phyloP scores from a whole-genome alignment of 1,140 invertebrate species.

The Cecropterus lyciades region DNA sequence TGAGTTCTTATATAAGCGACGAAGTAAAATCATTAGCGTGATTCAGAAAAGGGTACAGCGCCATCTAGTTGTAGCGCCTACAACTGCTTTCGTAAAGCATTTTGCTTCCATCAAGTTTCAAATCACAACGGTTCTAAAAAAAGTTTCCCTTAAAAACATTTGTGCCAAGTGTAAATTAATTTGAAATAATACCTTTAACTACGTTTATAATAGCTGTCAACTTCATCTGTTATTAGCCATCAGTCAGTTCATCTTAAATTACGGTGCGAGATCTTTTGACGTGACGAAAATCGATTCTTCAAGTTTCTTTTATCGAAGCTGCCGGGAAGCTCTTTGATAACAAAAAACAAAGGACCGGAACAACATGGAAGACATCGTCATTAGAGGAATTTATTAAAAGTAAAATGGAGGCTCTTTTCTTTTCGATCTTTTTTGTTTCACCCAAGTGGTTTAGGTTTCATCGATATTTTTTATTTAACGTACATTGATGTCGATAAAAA shows the following conservation, averaged over 20 bases:
- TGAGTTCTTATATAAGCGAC: too few species aligned
- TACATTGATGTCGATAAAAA: too few species aligned
- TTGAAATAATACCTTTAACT: too few species aligned
- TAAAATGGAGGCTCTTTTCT: constrained; percentile 1
- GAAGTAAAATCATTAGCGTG: too few species aligned
- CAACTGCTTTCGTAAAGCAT: too few species aligned
- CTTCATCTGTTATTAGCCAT: background rate
- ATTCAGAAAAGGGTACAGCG: too few species aligned
- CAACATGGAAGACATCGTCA: constrained; percentile 25
- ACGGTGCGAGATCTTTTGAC: background rate
- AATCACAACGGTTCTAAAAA: too few species aligned
- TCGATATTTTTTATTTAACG: background rate
- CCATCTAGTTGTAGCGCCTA: too few species aligned
- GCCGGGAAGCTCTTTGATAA: constrained; percentile 13
- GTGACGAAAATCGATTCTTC: constrained; percentile 18
- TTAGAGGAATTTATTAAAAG: constrained; percentile 28
- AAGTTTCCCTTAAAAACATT: too few species aligned
- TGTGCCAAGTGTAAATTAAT: too few species aligned
- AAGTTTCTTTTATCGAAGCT: constrained; percentile 24
- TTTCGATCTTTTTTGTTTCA: background rate
- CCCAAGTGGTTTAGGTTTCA: background rate
- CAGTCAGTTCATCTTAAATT: constrained; percentile 8
- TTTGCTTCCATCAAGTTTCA: too few species aligned
- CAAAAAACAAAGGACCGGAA: constrained; percentile 23
- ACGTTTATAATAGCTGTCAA: background rate